Percentiles rank a stretch among this genome's conserved stretches.
phyloP scores from a whole-genome alignment of 2,113 vertebrate genomes.

The Macquaria australasica region DNA sequence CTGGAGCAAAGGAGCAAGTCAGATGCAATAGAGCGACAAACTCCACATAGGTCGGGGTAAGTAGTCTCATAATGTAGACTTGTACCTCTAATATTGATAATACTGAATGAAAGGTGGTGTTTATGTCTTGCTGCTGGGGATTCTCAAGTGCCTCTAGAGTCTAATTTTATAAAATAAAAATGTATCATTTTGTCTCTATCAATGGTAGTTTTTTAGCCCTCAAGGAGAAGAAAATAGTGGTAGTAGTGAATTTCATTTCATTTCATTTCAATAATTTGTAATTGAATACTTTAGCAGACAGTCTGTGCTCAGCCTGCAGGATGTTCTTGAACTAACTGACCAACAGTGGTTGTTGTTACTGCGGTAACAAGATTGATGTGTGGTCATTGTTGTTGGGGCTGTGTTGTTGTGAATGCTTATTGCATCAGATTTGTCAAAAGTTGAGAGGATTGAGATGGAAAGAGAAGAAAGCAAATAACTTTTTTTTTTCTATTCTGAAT shows the following conservation, averaged over 20 bases:
- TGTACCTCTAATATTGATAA: background rate
- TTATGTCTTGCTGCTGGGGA: background rate
- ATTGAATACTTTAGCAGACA: background rate
- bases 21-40: background rate
- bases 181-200: background rate
- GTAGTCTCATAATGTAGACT: background rate
- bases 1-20: background rate
- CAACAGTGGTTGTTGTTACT: slow-evolving; percentile 33
- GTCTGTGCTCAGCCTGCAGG: slow-evolving; percentile 3
- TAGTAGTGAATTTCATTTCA: no score
- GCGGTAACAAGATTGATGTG: slow-evolving; percentile 47
- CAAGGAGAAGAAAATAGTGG: background rate
- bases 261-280: slow-evolving; percentile 17
- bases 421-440: slow-evolving; percentile 42
- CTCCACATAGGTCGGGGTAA: background rate
- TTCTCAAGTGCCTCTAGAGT: background rate
- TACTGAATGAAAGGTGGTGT: background rate
- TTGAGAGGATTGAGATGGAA: slow-evolving; percentile 45
- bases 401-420: slow-evolving; percentile 30
- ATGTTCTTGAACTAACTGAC: slow-evolving; percentile 21
- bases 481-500: slow-evolving; percentile 24
- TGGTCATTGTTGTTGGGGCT: slow-evolving; percentile 13
- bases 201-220: background rate
- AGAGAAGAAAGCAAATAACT: slow-evolving; percentile 40
- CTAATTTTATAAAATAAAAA: background rate